Evolutionary conservation across 2,888 invertebrate genomes (phyloP).

Genomic region (Vesta saturnalis): DNA sequence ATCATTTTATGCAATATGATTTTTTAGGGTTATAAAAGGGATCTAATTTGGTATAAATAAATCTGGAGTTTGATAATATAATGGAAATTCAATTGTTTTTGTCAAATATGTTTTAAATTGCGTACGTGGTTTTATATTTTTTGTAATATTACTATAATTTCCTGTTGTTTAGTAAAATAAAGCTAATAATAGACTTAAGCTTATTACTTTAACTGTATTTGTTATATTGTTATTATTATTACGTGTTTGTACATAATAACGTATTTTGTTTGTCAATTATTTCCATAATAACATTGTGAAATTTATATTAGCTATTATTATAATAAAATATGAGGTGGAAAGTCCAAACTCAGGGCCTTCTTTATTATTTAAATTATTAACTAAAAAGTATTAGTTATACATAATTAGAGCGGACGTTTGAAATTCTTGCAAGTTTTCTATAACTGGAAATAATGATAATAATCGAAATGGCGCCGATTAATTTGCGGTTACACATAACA

Average conservation of each 20-base stretch:
- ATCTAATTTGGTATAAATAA: neutral
- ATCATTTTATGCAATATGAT: too few relatives aligned
- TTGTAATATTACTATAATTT: slow-evolving; percentile 52
- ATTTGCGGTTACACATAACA: slow-evolving; percentile 17
- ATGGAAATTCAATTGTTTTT: slow-evolving; percentile 8
- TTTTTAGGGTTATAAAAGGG: too few relatives aligned
- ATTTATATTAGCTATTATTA: slow-evolving; percentile 29
- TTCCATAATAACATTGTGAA: slow-evolving; percentile 28
- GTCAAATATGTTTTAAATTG: slow-evolving; percentile 11
- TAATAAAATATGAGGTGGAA: slow-evolving; percentile 30
- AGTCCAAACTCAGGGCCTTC: slow-evolving; percentile 24
- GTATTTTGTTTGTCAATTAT: slow-evolving; percentile 36
- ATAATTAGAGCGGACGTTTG: too few relatives aligned
- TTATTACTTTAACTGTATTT: slow-evolving; percentile 46
- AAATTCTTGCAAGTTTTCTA: neutral
- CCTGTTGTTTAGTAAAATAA: slow-evolving; percentile 51
- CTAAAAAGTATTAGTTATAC: neutral
- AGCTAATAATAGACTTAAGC: slow-evolving; percentile 49
- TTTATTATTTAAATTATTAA: neutral
- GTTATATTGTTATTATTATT: slow-evolving; percentile 52
- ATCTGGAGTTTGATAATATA: neutral
- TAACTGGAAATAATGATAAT: slow-evolving; percentile 15
- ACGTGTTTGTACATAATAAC: slow-evolving; percentile 41
- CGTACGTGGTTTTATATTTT: slow-evolving; percentile 33
- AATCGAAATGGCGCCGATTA: slow-evolving; percentile 23